Percentiles rank a stretch among this genome's conserved stretches.
These are phyloP conservation scores for Ferdinandea cuprea DNA, from an alignment of 2,888 invertebrate species.

Conservation along the genomic window DNA sequence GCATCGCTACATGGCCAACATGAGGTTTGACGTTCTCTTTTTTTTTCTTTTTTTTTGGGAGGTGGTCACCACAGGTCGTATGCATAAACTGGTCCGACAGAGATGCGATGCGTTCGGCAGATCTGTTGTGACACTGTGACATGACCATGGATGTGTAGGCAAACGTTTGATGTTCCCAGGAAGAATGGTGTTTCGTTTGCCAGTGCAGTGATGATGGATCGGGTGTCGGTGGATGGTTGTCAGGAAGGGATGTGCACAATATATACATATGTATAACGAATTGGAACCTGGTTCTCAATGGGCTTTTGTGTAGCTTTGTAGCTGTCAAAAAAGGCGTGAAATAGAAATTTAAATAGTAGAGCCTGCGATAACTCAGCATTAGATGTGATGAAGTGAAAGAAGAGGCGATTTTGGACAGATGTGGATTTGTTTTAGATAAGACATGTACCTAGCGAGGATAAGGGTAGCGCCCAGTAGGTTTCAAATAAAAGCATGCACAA, in stretches of 20 bases:
- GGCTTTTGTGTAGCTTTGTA: background rate
- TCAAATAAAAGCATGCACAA: too few species aligned
- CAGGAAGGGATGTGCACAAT: background rate
- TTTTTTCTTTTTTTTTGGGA: slow-evolving; percentile 18
- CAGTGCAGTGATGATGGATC: slow-evolving; percentile 49
- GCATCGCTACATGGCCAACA: slow-evolving; percentile 33
- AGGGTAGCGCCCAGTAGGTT: too few species aligned
- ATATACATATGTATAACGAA: background rate
- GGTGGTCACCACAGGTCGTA: slow-evolving; percentile 11
- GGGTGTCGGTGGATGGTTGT: slow-evolving; percentile 20
- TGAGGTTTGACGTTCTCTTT: slow-evolving; percentile 27
- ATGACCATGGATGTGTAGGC: slow-evolving; percentile 20
- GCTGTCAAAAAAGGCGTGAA: too few species aligned
- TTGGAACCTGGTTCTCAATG: background rate
- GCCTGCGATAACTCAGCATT: too few species aligned
- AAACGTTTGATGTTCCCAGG: slow-evolving; percentile 8
- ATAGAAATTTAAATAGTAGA: too few species aligned
- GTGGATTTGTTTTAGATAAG: too few species aligned
- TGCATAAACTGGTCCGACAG: slow-evolving; percentile 38
- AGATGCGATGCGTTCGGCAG: slow-evolving; percentile 56
- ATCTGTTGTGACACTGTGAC: slow-evolving; percentile 63
- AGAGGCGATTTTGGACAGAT: too few species aligned
- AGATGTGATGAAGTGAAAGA: too few species aligned
- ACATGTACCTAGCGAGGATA: too few species aligned
- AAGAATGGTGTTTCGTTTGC: slow-evolving; percentile 25